A percentile compares a stretch with the other conserved stretches of the same genome.
phyloP scores from a whole-genome alignment of 2,113 vertebrate genomes.

The Eolophus roseicapilla region DNA sequence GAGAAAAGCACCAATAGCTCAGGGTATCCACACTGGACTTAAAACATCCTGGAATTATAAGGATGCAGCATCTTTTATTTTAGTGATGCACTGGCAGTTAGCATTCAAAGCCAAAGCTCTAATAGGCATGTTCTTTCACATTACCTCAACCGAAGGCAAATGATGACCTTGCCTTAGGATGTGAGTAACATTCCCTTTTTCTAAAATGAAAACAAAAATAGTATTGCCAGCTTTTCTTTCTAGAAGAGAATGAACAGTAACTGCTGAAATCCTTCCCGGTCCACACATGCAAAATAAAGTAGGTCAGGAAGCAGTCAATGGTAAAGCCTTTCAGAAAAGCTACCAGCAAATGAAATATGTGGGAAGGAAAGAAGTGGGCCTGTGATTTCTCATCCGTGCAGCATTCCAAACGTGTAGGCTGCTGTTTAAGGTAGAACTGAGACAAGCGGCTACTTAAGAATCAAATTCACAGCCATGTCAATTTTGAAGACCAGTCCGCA shows the following conservation, averaged over 20 bases:
- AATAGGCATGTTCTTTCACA: neutral
- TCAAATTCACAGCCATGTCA: neutral
- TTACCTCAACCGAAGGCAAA: slow-evolving; percentile 5
- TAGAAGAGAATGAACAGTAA: neutral
- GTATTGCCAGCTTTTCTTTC: neutral
- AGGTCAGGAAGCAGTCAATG: slow-evolving; percentile 24
- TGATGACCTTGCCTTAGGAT: neutral
- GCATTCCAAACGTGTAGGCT: neutral
- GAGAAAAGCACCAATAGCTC: neutral
- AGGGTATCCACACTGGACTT: neutral
- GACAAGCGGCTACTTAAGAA: neutral
- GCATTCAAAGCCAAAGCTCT: neutral
- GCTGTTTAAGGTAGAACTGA: slow-evolving; percentile 17
- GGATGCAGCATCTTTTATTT: neutral
- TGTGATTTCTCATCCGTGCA: neutral
- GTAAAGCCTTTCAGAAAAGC: slow-evolving; percentile 19
- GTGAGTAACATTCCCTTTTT: neutral
- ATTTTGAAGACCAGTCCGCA: neutral
- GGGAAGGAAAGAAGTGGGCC: neutral
- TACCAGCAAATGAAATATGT: neutral
- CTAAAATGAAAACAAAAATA: neutral
- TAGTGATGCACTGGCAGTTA: neutral
- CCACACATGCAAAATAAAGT: neutral
- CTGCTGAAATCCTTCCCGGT: neutral
- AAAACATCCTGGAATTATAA: neutral